Conservation (phyloP, 2,888 invertebrate genomes). For the Artemia sinica region DNA sequence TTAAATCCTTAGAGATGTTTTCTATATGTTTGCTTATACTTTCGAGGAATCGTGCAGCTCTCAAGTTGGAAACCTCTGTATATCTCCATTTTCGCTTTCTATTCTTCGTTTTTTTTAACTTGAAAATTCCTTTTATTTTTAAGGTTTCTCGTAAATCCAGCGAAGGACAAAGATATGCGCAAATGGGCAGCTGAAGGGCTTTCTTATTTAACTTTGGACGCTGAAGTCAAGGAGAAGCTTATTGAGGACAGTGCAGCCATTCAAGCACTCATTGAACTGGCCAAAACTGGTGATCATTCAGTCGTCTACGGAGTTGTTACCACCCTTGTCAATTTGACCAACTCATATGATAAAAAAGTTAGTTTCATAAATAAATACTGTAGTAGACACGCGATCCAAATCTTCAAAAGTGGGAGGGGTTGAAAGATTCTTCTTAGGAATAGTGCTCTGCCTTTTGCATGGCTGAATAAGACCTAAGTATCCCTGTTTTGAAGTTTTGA, state of each 20-base stretch:
- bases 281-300: constrained; percentile 67
- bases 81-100: not conserved
- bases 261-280: constrained; percentile 68
- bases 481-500: no score
- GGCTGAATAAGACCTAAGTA: no score
- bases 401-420: no score
- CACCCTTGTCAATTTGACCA: constrained; percentile 86
- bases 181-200: constrained; percentile 95
- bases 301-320: constrained; percentile 79
- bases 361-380: not conserved
- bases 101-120: not conserved
- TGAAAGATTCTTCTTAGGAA: no score
- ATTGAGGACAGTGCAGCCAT: constrained; percentile 66
- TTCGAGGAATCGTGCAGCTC: not conserved
- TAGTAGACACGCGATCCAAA: no score
- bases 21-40: constrained; percentile 16
- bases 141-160: constrained; percentile 63
- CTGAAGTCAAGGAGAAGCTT: constrained; percentile 92
- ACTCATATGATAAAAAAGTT: constrained; percentile 83
- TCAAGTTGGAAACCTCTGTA: not conserved
- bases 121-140: constrained; percentile 1
- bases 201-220: constrained; percentile 88
- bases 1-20: not conserved
- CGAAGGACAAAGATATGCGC: constrained; percentile 68
- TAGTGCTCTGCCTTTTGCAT: no score